Evolutionary conservation across 2,888 invertebrate species (phyloP), one percentile per base, ranked within the genome.

Genomic region (Microctonus aethiopoides): DNA sequence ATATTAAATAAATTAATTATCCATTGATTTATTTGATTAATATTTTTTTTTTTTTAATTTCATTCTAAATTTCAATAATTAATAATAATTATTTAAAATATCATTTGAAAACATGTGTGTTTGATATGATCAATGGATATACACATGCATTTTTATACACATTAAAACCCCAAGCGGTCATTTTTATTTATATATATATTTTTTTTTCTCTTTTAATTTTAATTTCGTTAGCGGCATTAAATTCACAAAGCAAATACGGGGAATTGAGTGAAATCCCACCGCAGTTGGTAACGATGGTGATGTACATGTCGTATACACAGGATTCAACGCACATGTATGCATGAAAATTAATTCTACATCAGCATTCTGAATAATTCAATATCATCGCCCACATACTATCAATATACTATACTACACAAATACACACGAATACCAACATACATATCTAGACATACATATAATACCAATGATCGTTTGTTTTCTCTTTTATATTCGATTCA

Each of bases 361-460:
- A 68, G n/a, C 68, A 72, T 75, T 77, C 57, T 73, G 72, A 75
- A 76, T 76, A 75, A 78, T 79, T 75, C 74, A 77, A 77, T 74
- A 74, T 68, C 72, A 70, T 68, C 66, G 29, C 62, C 39, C 24
- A 52, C 24, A n/a, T n/a, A n/a, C n/a, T n/a, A n/a, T n/a, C n/a
- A n/a, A n/a, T n/a, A n/a, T n/a, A n/a, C n/a, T n/a, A n/a, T n/a
- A n/a, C n/a, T n/a, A n/a, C n/a, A n/a, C n/a, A n/a, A n/a, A n/a
- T n/a, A n/a, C n/a, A n/a, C n/a, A n/a, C n/a, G n/a, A 52, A 22
- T 24, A 16, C 20, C 11, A 11, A 24, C 20, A 22, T 20, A 54
- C 46, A 46, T 16, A 16, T n/a, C n/a, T n/a, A n/a, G 9, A 13
- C 16, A 46, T 16, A n/a, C 16, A 46, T 46, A 46, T 46, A 46